Base-by-base conservation (phyloP, 2,888 invertebrate genomes). In the Drosophila incognita region DNA sequence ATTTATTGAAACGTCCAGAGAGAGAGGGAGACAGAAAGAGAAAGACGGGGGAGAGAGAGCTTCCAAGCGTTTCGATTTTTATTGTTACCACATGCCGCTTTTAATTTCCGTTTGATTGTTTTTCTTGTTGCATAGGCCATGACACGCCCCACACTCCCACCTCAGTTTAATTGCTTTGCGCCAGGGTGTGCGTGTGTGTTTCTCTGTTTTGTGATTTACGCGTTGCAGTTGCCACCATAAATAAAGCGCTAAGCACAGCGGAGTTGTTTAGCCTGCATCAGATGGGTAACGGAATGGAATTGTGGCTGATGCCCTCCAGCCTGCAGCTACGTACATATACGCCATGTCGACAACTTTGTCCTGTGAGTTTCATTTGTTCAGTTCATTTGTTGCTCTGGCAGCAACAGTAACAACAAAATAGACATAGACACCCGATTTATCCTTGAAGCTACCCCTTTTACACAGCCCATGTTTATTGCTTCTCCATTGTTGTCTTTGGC, bases 101-200 rank as follows among this genome's bases (percentile, higher is more conserved):
- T 88, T 84, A 84, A 84, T 84, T 88, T 84, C 87, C 89, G 83
- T 75, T 83, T 86, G 84, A 83, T 86, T 87, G 88, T 87, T 72
- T 85, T 72, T 64, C 76, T 83, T 74, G 67, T 36, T 70, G 75
- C 75, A 74, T 58, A 61, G 38, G 68, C 42, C 31, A 53, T 24
- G 51, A 54, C 51, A 42, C 60, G 29, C 51, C 46, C 11, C 29
- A 18, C 51, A 4, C 13, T 10, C 31, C 15, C 48, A 24, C 27
- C 18, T 38, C 69, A 74, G 72, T 69, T 88, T 88, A 84, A 84
- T 84, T 88, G 89, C 89, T 73, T 76, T 86, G 72, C 67, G 75
- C 58, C 56, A 54, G 58, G 49, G 33, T 64, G 38, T 56, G 21
- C 29, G 21, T 58, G 33, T 65, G 54, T 42, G 31, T 46, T 29